Percentiles rank a stretch among this genome's conserved stretches.
Evolutionary conservation across 2,888 invertebrate species (phyloP).

Genomic region (Chydorus sphaericus): DNA sequence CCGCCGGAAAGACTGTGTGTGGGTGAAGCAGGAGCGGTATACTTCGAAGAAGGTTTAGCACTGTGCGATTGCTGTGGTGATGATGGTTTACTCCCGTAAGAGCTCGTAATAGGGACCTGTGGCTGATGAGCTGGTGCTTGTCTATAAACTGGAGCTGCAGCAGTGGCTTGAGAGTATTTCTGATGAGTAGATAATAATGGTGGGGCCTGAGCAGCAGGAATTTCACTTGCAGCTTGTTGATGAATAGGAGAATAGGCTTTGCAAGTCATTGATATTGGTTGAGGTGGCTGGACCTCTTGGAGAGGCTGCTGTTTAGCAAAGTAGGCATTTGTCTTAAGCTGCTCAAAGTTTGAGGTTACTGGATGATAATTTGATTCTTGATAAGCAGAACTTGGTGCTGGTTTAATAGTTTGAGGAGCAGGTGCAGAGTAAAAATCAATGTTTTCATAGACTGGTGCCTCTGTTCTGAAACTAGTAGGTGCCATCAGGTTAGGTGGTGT

Average conservation of each 20-base stretch:
- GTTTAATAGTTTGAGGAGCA: not conserved
- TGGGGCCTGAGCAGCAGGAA: too few species aligned
- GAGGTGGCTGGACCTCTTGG: not conserved
- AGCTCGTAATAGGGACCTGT: not conserved
- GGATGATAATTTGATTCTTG: too few species aligned
- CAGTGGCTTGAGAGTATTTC: not conserved
- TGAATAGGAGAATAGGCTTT: not conserved
- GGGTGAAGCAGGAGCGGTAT: not conserved
- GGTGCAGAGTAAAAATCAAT: slow-evolving; percentile 29
- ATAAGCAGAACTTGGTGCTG: not conserved
- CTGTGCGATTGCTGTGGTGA: too few species aligned
- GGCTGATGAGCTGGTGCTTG: not conserved
- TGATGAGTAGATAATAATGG: not conserved
- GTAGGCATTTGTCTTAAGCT: not conserved
- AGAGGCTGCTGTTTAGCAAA: not conserved
- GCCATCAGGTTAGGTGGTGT: slow-evolving; percentile 6
- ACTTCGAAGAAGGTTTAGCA: not conserved
- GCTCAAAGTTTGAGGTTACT: not conserved
- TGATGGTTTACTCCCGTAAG: not conserved
- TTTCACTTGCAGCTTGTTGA: too few species aligned
- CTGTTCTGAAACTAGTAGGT: slow-evolving; percentile 26
- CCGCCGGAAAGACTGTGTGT: not conserved
- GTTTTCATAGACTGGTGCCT: slow-evolving; percentile 46
- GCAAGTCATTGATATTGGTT: not conserved
- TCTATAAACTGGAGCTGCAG: not conserved